Base-by-base conservation (phyloP, 2,888 invertebrate genomes). In the Chrysomela aeneicollis region DNA sequence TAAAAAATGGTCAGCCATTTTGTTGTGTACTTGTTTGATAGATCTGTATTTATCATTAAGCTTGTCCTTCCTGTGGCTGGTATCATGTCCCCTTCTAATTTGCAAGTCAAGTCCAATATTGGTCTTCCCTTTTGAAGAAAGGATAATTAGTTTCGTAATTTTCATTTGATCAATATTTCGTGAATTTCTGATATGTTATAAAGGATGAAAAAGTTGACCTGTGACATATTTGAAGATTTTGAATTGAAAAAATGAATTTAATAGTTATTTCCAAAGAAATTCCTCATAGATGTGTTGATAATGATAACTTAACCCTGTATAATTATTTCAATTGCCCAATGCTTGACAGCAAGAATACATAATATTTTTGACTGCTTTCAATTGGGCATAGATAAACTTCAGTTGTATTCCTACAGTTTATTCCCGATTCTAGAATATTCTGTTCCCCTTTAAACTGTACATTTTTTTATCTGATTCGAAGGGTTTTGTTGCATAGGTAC, bases 391-490 rank as follows among this genome's bases (percentile, higher is more conserved):
- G 47, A 70, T 55, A 47, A 65, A 65, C 35, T 10, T 63, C 68
- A 64, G 70, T 35, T 66, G 66, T 65, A 68, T 70, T 70, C 67
- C 26, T 26, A 61, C 65, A 67, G 65, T 64, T 61, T 61, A 30
- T 65, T 70, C 30, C 52, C 4, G 21, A 17, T 1, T 21, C 64
- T 63, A 54, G 30, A 49, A 57, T 58, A 55, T 65, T 68, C 63
- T 70, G 68, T 67, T 68, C 66, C 70, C 70, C 70, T 51, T 63
- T 63, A 65, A 66, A 68, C 70, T 67, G 67, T 64, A 70, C 70
- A 68, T 37, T 64, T 60, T 47, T 30, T 21, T n/a, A n/a, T 26
- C 1, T 18, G 51, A 18, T 51, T 22, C n/a, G 26, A 3, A 62
- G n/a, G 2, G n/a, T 49, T 49, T 42, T n/a, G n/a, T n/a, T n/a